Evolutionary conservation across 2,888 invertebrate genomes (phyloP), one percentile per base, ranked within the genome.

Genomic region (Yponomeuta sedellus): DNA sequence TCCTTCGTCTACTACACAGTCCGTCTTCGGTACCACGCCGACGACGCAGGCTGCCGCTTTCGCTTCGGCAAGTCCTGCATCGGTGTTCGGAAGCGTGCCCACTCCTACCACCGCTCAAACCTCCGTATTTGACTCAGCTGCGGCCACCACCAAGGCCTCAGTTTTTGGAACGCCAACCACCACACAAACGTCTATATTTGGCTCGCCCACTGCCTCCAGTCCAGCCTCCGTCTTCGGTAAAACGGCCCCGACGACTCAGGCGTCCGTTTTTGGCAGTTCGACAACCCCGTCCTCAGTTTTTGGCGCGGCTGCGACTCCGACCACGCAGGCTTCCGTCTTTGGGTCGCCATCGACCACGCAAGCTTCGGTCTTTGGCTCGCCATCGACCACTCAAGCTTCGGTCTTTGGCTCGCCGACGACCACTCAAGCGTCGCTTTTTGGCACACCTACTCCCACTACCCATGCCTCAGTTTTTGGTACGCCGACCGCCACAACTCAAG

Each of bases 401-500:
- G 58, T 66, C 4, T 77, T 76, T 66, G 75, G 74, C 39, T 44
- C 69, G 40, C 77, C 85, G 0, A 73, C 81, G 10, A 71, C 77
- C 61, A 74, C 77, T 22, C 75, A 74, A 68, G 66, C 79, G 3
- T 79, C 83, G 2, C 72, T 80, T 8, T 85, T 76, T 66, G 75
- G 74, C 56, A 78, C 72, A 0, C 68, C 74, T 6, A 71, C 57
- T 52, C 61, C 34, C 68, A 71, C 57, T 52, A 61, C 34, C 68
- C 28, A 56, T 62, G 11, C 10, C 19, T 22, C 78, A 40, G 59
- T 65, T 20, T 66, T 66, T 59, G 65, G 64, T 8, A 19, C 68
- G n/a, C 22, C 64, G n/a, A 56, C 59, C 16, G 62, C 64, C 6
- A 64, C 66, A 3, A 65, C 67, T 12, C 64, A 66, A 52, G 22